Percentiles rank a stretch among this genome's conserved stretches.
phyloP scores from a whole-genome alignment of 2,888 invertebrate genomes.

The Trachelus troglodyta region DNA sequence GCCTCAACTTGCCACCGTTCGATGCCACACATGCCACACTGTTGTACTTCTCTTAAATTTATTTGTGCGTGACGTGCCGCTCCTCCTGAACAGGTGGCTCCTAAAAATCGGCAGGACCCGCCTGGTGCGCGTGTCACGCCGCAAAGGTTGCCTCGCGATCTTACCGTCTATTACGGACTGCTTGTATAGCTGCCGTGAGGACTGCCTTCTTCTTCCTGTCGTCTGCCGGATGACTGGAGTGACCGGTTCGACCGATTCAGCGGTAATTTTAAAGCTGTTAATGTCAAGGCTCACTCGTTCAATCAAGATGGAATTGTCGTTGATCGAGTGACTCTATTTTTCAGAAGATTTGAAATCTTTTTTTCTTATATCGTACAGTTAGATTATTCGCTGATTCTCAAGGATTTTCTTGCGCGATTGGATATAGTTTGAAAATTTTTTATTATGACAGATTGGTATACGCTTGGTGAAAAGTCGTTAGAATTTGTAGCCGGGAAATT shows the following conservation, averaged over 20 bases:
- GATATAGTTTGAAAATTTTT: neutral
- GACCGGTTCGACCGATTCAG: neutral
- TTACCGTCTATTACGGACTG: neutral
- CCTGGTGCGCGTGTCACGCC: slow-evolving; percentile 32
- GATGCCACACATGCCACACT: slow-evolving; percentile 41
- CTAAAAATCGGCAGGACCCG: slow-evolving; percentile 26
- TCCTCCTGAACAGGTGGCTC: slow-evolving; percentile 46
- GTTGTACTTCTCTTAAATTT: slow-evolving; percentile 38
- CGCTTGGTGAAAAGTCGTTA: neutral
- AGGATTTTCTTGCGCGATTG: neutral
- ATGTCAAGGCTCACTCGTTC: neutral
- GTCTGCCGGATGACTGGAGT: neutral
- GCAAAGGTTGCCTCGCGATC: slow-evolving; percentile 4
- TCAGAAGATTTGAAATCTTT: neutral
- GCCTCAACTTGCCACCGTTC: neutral
- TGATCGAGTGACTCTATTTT: neutral
- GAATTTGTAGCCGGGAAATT: too few species aligned
- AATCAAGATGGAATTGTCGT: neutral
- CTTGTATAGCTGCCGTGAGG: neutral
- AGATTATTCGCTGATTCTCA: neutral
- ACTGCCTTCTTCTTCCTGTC: neutral
- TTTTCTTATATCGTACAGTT: neutral
- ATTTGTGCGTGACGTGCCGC: slow-evolving; percentile 31
- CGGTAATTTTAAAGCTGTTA: neutral
- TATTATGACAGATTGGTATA: neutral